Base-by-base conservation (phyloP, 35 echinoderm and acorn worm species). In the Heliocidaris tuberculata region DNA sequence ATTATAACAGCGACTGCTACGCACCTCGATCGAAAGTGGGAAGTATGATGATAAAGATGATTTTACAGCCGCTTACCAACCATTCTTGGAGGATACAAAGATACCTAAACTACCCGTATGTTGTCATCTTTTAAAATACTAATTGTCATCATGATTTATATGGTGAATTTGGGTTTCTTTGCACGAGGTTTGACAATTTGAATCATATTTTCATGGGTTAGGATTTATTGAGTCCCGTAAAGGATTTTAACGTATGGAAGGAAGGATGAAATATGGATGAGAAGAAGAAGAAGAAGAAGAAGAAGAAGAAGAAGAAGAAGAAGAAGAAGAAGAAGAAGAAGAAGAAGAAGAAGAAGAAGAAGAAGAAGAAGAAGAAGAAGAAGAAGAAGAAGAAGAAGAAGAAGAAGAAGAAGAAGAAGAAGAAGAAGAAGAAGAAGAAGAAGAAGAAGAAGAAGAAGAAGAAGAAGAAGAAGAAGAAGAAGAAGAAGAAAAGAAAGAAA, bases 31-130 rank as follows among this genome's bases (percentile, higher is more conserved):
- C 6, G 94, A 95, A 27, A 96, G 93, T 49, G 94, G 96, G 17
- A 92, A 96, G 31, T 99, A 96, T 85, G 97, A 99, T 86, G 86
- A 95, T 30, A 85, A 93, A 93, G 98, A 99, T 12, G 98, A 99
- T 93, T 99, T 99, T 50, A 94, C 98, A 11, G 98, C 96, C 13
- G 98, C 95, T 4, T 92, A 97, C 13, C 98, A 99, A 48, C 97
- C 98, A 2, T 97, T 99, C 88, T 93, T 99, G 11, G 94, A 99
- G 48, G 96, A 99, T 54, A 95, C 97, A 35, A 78, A 86, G 29
- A 17, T 97, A 13, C 98, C 98, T 88, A 32, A 21, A n/a, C 31
- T 93, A 47, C 85, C 35, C 86, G 96, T 98, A 89, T 47, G 87
- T 32, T 47, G 31, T 47, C 32, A 31, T 89, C 31, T 32, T 89